Evolutionary conservation across 2,888 invertebrate species (phyloP).

Genomic region (Trimorus sp.): DNA sequence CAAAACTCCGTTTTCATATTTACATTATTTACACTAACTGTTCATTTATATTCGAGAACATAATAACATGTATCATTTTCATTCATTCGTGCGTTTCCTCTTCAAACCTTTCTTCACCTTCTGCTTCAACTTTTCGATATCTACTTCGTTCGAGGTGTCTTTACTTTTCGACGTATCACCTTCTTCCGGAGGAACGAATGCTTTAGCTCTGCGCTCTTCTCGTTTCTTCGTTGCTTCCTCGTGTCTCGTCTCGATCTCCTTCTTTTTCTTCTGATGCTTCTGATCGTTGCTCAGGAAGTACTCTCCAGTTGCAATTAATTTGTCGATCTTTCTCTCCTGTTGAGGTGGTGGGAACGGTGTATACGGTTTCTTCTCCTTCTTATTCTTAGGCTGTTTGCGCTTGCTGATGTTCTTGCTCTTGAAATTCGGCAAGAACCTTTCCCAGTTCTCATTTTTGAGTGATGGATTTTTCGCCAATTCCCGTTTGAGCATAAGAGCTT

Average conservation of each 20-base stretch:
- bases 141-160: slow-evolving; percentile 82
- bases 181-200: slow-evolving; percentile 92
- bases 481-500: slow-evolving; percentile 98
- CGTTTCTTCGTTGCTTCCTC: slow-evolving; percentile 87
- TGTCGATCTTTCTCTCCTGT: slow-evolving; percentile 95
- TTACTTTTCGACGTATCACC: slow-evolving; percentile 72
- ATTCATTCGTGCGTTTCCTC: slow-evolving; percentile 10
- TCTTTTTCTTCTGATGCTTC: slow-evolving; percentile 86
- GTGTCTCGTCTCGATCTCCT: slow-evolving; percentile 91
- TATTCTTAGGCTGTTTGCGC: slow-evolving; percentile 93
- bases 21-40: too few relatives aligned
- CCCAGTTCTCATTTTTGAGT: slow-evolving; percentile 97
- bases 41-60: too few relatives aligned
- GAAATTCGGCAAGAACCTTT: slow-evolving; percentile 97
- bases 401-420: slow-evolving; percentile 93
- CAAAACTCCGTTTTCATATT: not conserved
- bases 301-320: slow-evolving; percentile 96
- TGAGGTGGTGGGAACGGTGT: slow-evolving; percentile 99
- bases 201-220: slow-evolving; percentile 89
- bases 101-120: slow-evolving; percentile 86
- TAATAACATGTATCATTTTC: too few relatives aligned
- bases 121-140: slow-evolving; percentile 88
- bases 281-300: slow-evolving; percentile 96
- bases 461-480: slow-evolving; percentile 97
- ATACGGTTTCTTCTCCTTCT: slow-evolving; percentile 94